phyloP scores from a whole-genome alignment of 2,888 invertebrate genomes.

The Heliconius cydno region DNA sequence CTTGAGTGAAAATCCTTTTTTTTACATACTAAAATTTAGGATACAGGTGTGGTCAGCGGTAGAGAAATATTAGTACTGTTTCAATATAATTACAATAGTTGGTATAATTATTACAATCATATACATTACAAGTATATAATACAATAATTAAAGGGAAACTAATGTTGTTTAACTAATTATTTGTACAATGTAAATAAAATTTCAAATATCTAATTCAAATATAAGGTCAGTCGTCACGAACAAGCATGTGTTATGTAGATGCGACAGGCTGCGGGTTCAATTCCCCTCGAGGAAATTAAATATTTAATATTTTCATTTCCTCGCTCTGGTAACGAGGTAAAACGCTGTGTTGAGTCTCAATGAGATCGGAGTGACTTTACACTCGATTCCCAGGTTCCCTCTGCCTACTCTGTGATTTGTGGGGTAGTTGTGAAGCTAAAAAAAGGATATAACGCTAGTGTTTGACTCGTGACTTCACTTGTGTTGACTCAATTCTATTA shows the following conservation, averaged over 20 bases:
- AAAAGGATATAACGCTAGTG: too few relatives aligned
- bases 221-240: too few relatives aligned
- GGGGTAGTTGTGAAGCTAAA: too few relatives aligned
- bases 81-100: background rate
- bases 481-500: too few relatives aligned
- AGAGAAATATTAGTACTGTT: background rate
- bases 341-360: background rate
- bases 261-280: too few relatives aligned
- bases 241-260: too few relatives aligned
- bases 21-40: background rate
- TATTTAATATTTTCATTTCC: too few relatives aligned
- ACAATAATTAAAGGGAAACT: background rate
- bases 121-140: background rate
- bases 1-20: background rate
- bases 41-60: slow-evolving; percentile 8
- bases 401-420: background rate
- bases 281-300: too few relatives aligned
- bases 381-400: background rate
- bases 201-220: background rate
- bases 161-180: background rate
- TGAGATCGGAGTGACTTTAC: too few relatives aligned
- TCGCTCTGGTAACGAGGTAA: background rate
- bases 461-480: too few relatives aligned
- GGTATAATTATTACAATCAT: background rate
- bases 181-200: background rate